A percentile compares a stretch with the other conserved stretches of the same genome.
phyloP scores from a whole-genome alignment of 2,113 vertebrate species.

The Scartelaos histophorus region DNA sequence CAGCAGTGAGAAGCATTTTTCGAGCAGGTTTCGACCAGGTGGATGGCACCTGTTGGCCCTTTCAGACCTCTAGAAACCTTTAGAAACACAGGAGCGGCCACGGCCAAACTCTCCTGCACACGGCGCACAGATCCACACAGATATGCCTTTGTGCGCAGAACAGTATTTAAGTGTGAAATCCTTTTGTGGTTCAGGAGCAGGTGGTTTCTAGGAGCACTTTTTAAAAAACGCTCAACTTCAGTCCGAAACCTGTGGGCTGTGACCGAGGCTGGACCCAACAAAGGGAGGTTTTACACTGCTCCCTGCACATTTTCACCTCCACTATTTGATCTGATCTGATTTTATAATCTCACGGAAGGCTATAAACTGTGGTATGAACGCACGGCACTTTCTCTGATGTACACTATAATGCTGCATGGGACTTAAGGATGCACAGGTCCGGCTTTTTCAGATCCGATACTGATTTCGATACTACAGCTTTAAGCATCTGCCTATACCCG shows the following conservation, averaged over 20 bases:
- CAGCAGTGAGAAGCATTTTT: slow-evolving; percentile 38
- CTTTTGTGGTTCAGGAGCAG: slow-evolving; percentile 28
- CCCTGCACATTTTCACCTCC: background rate
- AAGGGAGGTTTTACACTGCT: background rate
- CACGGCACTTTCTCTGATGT: background rate
- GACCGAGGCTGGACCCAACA: background rate
- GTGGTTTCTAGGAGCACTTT: slow-evolving; percentile 26
- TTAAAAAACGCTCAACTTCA: background rate
- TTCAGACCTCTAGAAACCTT: slow-evolving; percentile 35
- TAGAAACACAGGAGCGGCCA: slow-evolving; percentile 44
- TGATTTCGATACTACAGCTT: no score
- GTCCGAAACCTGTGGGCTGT: slow-evolving; percentile 8
- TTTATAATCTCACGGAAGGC: background rate
- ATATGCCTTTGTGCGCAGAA: slow-evolving; percentile 38
- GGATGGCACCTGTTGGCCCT: slow-evolving; percentile 65
- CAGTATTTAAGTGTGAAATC: slow-evolving; percentile 40
- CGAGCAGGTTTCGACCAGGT: slow-evolving; percentile 55
- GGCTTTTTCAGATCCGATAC: no score
- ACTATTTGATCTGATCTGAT: slow-evolving; percentile 1
- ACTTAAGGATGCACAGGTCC: no score
- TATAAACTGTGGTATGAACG: background rate
- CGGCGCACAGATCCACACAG: slow-evolving; percentile 21
- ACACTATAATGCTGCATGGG: background rate
- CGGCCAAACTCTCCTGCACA: slow-evolving; percentile 7
- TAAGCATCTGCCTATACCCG: no score